A percentile compares a stretch with the other conserved stretches of the same genome.
Conservation (phyloP, 2,113 vertebrate species). For the Globicephala melas region DNA sequence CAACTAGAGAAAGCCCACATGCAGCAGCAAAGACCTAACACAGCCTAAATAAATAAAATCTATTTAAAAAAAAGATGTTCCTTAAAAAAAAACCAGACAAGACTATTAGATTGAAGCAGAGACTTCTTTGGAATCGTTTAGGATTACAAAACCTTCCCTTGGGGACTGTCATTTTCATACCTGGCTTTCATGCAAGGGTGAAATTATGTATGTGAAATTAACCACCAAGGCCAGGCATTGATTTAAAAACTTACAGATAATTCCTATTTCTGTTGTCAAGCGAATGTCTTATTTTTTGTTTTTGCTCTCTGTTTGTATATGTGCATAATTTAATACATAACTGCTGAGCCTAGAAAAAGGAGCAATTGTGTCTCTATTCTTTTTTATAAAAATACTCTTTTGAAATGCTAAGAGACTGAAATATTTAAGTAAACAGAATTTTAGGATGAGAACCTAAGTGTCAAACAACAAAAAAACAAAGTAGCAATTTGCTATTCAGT, state of each 20-base stretch:
- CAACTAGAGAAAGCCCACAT: no score
- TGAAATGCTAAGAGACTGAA: conserved; percentile 53
- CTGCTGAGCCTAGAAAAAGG: neutral
- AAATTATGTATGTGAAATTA: conserved; percentile 3
- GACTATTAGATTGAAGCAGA: neutral
- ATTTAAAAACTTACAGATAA: neutral
- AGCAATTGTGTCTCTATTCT: conserved; percentile 36
- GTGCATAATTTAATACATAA: conserved; percentile 27
- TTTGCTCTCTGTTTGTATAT: neutral
- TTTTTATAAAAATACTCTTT: conserved; percentile 38
- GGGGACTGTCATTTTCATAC: neutral
- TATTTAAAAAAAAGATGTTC: no score
- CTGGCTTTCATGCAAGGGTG: neutral
- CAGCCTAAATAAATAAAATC: no score
- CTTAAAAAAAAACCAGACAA: no score
- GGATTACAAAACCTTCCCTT: neutral
- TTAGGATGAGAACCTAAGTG: conserved; percentile 2
- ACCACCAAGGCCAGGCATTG: neutral
- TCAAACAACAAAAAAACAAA: conserved; percentile 52
- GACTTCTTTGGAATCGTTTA: neutral
- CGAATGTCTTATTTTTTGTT: neutral
- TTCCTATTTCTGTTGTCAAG: neutral
- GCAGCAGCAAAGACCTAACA: no score
- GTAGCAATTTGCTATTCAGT: neutral
- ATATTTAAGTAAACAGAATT: conserved; percentile 65